Base-by-base conservation (phyloP, 2,797 vertebrate species). In the Poecilia picta region DNA sequence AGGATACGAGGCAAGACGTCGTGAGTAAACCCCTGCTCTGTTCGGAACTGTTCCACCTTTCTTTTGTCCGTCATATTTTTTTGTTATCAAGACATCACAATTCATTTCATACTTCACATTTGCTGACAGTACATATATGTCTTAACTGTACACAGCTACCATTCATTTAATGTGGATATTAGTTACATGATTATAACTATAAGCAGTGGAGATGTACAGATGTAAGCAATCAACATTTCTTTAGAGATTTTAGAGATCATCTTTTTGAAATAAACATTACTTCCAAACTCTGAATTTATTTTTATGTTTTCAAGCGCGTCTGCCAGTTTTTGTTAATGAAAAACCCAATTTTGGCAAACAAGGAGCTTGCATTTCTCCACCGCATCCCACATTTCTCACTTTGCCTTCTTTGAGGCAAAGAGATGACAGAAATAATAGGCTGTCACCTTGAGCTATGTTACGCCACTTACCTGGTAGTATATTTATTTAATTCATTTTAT, bases 1-100 rank as follows among this genome's bases (percentile, higher is more conserved):
- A 98, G 95, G 98, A 99, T 90, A 98, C 95, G 82, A 97, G 96
- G 89, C 97, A 97, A 95, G 97, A 99, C 85, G 96, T 96, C 79
- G 98, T 99, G 95, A 97, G 98, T 96, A 64, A 72, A 84, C 85
- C 81, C 72, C 15, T 1, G 53, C 41, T 7, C 81, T 47, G 49
- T 36, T 77, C 64, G 53, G 77, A 83, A 90, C 91, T 82, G 76
- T 53, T 88, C 80, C 85, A 46, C 90, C 80, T 83, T 84, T 87
- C 81, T 90, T 88, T 83, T 74, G 49, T 84, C 33, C 51, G 53
- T 64, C 71, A 87, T 36, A 28, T 6, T n/a, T 31, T 59, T 83
- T 74, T 85, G 73, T 78, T 73, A 64, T 47, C 12, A 25, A 33
- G 25, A 80, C 47, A 51, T 70, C 12, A 8, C 0, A 13, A 85